Evolutionary conservation across 2,797 vertebrate genomes (phyloP).

Genomic region (Myotis vivesi): DNA sequence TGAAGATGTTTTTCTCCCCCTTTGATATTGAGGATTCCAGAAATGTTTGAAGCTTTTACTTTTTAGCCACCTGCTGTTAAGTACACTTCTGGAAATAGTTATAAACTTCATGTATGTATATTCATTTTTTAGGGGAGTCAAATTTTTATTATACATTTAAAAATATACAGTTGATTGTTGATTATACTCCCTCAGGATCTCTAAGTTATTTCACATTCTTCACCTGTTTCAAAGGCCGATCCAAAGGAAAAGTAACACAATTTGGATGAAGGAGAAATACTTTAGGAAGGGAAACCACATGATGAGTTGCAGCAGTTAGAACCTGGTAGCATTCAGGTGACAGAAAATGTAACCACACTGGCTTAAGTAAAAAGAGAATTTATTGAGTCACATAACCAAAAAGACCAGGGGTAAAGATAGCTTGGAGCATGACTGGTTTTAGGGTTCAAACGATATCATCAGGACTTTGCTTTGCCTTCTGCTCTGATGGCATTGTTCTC

Average conservation of each 20-base stretch:
- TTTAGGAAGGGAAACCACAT: not conserved
- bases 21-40: not conserved
- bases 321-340: not conserved
- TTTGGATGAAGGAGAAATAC: constrained; percentile 15
- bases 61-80: not conserved
- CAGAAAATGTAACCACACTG: not conserved
- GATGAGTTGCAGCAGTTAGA: constrained; percentile 6
- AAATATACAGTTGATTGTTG: not conserved
- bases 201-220: constrained; percentile 16
- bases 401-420: not conserved
- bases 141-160: constrained; percentile 38
- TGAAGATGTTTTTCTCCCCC: not conserved
- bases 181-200: not conserved
- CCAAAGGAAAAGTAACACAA: not conserved
- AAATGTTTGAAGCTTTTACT: constrained; percentile 36
- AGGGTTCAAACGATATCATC: not conserved
- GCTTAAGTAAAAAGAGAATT: not conserved
- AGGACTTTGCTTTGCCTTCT: not conserved
- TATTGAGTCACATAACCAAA: not conserved
- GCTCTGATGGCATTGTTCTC: not conserved
- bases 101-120: not conserved
- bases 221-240: not conserved
- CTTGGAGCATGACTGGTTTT: not conserved
- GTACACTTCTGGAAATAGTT: not conserved
- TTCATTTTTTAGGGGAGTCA: constrained; percentile 13